Conservation (phyloP, 2,113 vertebrate species). For the Podarcis raffonei region DNA sequence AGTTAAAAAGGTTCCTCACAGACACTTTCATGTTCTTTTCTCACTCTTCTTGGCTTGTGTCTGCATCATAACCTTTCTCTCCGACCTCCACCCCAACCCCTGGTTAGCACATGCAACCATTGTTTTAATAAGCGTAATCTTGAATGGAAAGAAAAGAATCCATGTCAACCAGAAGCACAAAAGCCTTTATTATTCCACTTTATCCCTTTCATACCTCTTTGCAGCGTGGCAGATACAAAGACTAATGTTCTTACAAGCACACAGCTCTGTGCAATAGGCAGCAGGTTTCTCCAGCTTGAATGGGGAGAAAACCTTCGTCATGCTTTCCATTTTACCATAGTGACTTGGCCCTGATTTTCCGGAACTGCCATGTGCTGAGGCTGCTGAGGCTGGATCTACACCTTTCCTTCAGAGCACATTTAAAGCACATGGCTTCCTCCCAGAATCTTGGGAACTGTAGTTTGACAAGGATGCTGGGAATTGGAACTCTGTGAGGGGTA, state of each 20-base stretch:
- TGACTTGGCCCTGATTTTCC: neutral
- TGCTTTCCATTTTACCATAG: neutral
- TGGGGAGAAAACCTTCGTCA: neutral
- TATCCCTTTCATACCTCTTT: constrained; percentile 42
- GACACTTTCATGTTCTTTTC: too few species aligned
- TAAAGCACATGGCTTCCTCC: too few species aligned
- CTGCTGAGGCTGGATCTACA: neutral
- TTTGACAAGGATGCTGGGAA: too few species aligned
- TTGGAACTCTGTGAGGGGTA: too few species aligned
- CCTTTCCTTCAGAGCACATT: too few species aligned
- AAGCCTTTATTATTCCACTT: constrained; percentile 49
- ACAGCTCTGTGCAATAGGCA: neutral
- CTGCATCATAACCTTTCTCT: too few species aligned
- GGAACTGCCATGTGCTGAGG: neutral
- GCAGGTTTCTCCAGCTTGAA: constrained; percentile 13
- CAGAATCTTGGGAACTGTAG: too few species aligned
- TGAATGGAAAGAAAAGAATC: constrained; percentile 41
- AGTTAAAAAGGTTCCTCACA: too few species aligned
- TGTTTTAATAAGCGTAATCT: constrained; percentile 40
- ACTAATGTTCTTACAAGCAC: constrained; percentile 22
- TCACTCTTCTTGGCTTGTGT: too few species aligned
- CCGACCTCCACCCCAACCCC: neutral
- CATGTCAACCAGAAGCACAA: constrained; percentile 29
- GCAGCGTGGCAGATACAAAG: constrained; percentile 16
- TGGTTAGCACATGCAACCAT: constrained; percentile 12